A percentile compares a stretch with the other conserved stretches of the same genome.
Conservation (phyloP, 2,797 vertebrate genomes). For the Spinibarbus caldwelli region DNA sequence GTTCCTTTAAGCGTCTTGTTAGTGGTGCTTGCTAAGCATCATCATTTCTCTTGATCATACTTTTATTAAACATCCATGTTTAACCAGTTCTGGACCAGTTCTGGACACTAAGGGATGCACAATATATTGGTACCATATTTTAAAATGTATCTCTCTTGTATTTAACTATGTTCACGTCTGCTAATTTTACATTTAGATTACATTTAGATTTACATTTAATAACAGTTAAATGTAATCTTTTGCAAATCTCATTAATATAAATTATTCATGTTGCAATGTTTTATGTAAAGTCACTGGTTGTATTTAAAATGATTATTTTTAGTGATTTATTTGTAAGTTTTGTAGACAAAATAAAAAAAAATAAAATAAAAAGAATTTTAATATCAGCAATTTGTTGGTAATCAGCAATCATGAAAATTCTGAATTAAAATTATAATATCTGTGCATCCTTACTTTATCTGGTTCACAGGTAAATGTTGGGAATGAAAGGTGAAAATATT, state of each 20-base stretch:
- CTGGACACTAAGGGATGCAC: neutral
- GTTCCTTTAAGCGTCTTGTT: neutral
- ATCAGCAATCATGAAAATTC: neutral
- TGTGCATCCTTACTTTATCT: neutral
- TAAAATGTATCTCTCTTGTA: neutral
- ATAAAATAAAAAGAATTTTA: neutral
- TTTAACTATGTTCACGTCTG: neutral
- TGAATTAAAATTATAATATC: neutral
- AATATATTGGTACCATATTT: neutral
- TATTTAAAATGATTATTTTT: too few relatives aligned
- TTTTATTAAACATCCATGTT: neutral
- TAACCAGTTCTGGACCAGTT: neutral
- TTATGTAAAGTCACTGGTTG: too few relatives aligned
- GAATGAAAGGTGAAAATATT: too few relatives aligned
- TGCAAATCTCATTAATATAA: too few relatives aligned
- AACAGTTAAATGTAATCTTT: neutral
- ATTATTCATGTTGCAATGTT: too few relatives aligned
- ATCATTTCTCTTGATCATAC: neutral
- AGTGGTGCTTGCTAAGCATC: neutral
- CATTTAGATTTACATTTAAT: too few relatives aligned
- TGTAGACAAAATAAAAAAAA: neutral
- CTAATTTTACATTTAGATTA: neutral
- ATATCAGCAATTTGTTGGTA: neutral
- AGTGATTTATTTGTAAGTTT: too few relatives aligned
- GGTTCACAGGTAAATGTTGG: neutral